Evolutionary conservation across 2,113 vertebrate genomes (phyloP).

Genomic region (Antidorcas marsupialis): DNA sequence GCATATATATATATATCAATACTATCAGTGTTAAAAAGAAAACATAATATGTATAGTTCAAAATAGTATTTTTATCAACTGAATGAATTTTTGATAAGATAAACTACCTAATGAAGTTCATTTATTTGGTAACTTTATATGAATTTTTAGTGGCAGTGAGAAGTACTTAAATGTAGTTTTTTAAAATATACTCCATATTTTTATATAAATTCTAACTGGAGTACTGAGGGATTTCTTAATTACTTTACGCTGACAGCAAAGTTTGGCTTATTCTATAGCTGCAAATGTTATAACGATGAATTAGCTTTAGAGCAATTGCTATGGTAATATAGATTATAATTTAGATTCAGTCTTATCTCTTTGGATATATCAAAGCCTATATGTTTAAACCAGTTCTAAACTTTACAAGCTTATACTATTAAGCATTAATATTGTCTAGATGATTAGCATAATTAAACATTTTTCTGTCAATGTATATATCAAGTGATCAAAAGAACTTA

Average conservation of each 20-base stretch:
- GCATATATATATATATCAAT: background rate
- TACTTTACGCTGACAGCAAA: conserved; percentile 65
- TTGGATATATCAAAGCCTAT: conserved; percentile 60
- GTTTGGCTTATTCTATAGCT: conserved; percentile 49
- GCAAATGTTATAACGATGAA: conserved; percentile 60
- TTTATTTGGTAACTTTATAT: conserved; percentile 50
- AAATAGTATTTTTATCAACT: background rate
- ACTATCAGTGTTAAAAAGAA: background rate
- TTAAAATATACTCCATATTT: conserved; percentile 71
- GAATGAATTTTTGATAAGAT: conserved; percentile 44
- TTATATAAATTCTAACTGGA: conserved; percentile 51
- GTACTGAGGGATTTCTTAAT: conserved; percentile 64
- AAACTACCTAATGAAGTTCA: conserved; percentile 45
- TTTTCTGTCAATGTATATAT: conserved; percentile 57
- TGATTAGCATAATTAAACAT: conserved; percentile 72
- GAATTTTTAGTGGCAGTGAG: conserved; percentile 54
- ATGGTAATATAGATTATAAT: conserved; percentile 75
- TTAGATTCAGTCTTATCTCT: conserved; percentile 67
- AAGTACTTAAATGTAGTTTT: conserved; percentile 43
- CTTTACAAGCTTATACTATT: conserved; percentile 38
- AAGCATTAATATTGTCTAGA: conserved; percentile 41
- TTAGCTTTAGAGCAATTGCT: conserved; percentile 75
- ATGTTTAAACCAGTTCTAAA: conserved; percentile 46
- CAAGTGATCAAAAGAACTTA: conserved; percentile 61
- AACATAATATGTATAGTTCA: background rate